Conservation (phyloP, 2,113 vertebrate genomes). For the Corynorhinus townsendii region DNA sequence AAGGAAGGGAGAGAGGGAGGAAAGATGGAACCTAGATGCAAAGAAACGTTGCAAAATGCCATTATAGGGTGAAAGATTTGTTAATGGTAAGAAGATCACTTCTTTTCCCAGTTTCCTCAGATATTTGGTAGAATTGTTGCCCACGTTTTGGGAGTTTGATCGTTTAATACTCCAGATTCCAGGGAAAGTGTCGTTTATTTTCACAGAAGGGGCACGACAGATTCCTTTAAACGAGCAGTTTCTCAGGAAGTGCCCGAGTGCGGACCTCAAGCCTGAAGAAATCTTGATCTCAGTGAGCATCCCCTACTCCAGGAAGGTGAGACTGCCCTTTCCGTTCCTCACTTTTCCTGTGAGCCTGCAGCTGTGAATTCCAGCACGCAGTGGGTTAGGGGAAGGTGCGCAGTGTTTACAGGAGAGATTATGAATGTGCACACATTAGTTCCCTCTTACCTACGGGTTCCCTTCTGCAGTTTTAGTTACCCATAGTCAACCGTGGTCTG, state of each 20-base stretch:
- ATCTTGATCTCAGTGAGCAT: conserved; percentile 87
- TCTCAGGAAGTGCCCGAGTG: conserved; percentile 81
- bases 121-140: not conserved
- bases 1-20: not conserved
- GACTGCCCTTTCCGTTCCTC: not conserved
- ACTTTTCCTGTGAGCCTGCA: not conserved
- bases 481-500: not conserved
- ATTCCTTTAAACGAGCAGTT: conserved; percentile 86
- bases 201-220: conserved; percentile 75
- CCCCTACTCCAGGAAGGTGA: conserved; percentile 86
- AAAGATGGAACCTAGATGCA: not conserved
- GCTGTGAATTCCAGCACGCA: not conserved
- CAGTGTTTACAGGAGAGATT: not conserved
- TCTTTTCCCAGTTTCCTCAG: not conserved
- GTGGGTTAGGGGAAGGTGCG: not conserved
- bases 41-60: not conserved
- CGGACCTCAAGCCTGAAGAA: conserved; percentile 84
- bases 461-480: not conserved
- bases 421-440: not conserved
- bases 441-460: not conserved
- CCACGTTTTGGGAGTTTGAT: not conserved
- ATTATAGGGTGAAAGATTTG: not conserved
- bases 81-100: not conserved
- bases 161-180: not conserved
- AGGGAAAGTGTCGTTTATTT: conserved; percentile 24